phyloP scores from a whole-genome alignment of 2,113 vertebrate species.

The Raja brachyura region DNA sequence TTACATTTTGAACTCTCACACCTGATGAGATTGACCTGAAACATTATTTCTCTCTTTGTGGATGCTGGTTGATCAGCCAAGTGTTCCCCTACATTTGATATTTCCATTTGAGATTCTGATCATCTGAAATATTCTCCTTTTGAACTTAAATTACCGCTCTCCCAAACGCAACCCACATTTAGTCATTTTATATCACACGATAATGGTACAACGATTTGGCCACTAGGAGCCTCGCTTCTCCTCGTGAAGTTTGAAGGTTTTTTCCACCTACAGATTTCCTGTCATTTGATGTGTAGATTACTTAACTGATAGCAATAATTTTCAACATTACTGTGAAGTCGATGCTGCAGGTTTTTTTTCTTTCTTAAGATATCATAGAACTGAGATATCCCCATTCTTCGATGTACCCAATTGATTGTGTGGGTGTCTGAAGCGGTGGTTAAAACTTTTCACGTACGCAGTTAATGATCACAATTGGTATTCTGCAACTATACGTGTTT shows the following conservation, averaged over 20 bases:
- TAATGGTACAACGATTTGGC: not conserved
- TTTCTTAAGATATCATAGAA: not conserved
- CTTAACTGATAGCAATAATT: conserved; percentile 29
- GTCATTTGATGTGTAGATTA: conserved; percentile 33
- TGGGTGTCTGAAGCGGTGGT: conserved; percentile 26
- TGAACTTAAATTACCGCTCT: no score
- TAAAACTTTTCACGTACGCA: conserved; percentile 33
- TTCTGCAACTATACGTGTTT: conserved; percentile 13
- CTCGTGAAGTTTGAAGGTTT: conserved; percentile 30
- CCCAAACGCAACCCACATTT: no score
- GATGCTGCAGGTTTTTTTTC: conserved; percentile 9
- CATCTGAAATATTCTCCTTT: no score
- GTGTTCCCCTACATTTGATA: no score
- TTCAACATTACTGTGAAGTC: conserved; percentile 21
- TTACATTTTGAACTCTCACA: no score
- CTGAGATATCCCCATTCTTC: conserved; percentile 31
- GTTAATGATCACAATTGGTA: conserved; percentile 37
- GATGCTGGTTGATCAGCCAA: no score
- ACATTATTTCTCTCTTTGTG: no score
- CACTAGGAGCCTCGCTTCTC: conserved; percentile 6
- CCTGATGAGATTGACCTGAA: no score
- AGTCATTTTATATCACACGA: not conserved
- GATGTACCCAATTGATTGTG: conserved; percentile 28
- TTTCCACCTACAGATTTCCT: conserved; percentile 36
- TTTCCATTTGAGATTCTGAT: no score